Evolutionary conservation across 2,113 vertebrate genomes (phyloP), one percentile per base, ranked within the genome.

Genomic region (Apaloderma vittatum): DNA sequence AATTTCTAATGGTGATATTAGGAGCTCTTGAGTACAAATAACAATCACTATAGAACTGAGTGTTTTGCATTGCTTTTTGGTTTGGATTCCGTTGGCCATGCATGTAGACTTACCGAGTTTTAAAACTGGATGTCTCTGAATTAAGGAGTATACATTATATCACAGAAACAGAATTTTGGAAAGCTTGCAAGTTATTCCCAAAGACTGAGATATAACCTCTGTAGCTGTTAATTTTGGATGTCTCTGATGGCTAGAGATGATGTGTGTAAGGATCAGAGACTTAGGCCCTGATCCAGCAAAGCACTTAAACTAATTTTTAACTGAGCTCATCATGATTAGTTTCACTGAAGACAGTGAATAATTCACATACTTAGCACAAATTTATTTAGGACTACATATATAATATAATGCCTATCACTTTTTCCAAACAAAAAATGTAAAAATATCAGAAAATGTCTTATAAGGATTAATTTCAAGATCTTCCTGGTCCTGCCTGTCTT

Each of bases 291-390:
- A 90, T 96, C 96, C 94, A 96, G 72, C 29, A 95, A 94, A 96
- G 93, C 92, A 97, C 96, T 97, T 97, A 96, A 94, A 58, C 46
- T 80, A 23, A 51, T 94, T 91, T 88, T 91, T 83, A 63, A 88
- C 62, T 90, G 86, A 93, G 63, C 68, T 94, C 86, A 80, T 83
- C 72, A 30, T 40, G 48, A 92, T 77, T 79, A 71, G 63, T 85
- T 79, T 86, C 37, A 48, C 43, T 66, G 36, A 55, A 83, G 51
- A 59, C 37, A 84, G 55, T 48, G 75, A 86, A 55, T 83, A 63
- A 94, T 90, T 88, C 68, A 55, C 90, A 67, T 66, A n/a, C n/a
- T n/a, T n/a, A n/a, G 11, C 19, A 51, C 43, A 71, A 12, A 2
- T 6, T 74, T 79, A n/a, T 88, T 81, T 76, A 76, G n/a, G 24